phyloP scores from a whole-genome alignment of 2,797 vertebrate species.

The Clarias pachynema region DNA sequence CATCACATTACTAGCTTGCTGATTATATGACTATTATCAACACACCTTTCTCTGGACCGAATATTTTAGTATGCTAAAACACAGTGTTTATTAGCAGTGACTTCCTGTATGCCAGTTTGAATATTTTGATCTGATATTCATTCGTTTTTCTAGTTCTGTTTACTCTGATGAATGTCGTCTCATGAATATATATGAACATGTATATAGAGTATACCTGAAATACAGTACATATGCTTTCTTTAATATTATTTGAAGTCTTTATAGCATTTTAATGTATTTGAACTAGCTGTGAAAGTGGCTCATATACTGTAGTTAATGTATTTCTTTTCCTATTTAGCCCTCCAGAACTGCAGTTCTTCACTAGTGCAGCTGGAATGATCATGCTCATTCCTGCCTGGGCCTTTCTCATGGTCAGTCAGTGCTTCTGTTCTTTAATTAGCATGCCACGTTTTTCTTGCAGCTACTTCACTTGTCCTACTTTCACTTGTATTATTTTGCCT shows the following conservation, averaged over 20 bases:
- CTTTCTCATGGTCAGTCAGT: constrained; percentile 86
- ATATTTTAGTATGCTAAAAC: background rate
- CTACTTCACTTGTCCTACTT: too few species aligned
- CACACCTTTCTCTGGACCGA: background rate
- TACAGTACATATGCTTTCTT: too few species aligned
- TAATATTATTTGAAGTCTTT: background rate
- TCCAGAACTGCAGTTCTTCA: constrained; percentile 95
- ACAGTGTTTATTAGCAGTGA: background rate
- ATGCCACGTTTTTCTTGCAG: too few species aligned
- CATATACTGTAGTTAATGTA: background rate
- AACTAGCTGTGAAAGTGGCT: background rate
- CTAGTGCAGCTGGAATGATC: constrained; percentile 88
- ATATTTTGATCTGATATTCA: background rate
- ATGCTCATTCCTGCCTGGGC: constrained; percentile 96
- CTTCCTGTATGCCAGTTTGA: background rate
- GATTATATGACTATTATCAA: background rate
- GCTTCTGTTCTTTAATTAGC: background rate
- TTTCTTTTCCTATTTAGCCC: constrained; percentile 72
- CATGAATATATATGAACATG: too few species aligned
- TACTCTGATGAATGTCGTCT: background rate
- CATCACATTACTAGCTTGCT: background rate
- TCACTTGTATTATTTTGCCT: too few species aligned
- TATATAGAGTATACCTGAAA: too few species aligned
- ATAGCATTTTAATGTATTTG: background rate
- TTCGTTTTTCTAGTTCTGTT: background rate